A percentile compares a stretch with the other conserved stretches of the same genome.
These are phyloP conservation scores for Malurus elegans DNA, from an alignment of 2,113 vertebrate species.

Conservation along the genomic window DNA sequence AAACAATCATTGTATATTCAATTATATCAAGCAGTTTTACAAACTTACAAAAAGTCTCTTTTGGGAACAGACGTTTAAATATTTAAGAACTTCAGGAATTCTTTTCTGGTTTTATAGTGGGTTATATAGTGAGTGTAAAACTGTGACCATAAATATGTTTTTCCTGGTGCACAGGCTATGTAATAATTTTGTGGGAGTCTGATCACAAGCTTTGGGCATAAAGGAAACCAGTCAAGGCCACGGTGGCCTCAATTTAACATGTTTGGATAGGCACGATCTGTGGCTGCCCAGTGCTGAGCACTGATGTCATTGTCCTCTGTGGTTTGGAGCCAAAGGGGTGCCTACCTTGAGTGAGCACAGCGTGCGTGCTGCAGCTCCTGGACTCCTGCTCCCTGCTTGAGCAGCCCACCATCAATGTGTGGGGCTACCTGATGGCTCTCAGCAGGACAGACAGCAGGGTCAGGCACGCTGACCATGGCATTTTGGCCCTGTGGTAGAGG, in stretches of 20 bases:
- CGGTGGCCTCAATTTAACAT: not conserved
- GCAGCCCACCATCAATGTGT: not conserved
- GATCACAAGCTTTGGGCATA: not conserved
- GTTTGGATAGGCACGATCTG: not conserved
- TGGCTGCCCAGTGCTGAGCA: not conserved
- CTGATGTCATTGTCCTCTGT: not conserved
- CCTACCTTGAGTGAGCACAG: rapidly evolving
- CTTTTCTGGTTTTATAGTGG: not conserved
- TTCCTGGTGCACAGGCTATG: not conserved
- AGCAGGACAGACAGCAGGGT: not conserved
- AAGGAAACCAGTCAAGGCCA: not conserved
- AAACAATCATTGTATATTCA: not conserved
- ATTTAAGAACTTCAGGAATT: not conserved
- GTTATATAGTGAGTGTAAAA: not conserved
- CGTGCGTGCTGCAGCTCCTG: rapidly evolving
- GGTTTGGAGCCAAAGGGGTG: not conserved
- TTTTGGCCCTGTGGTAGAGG: not conserved
- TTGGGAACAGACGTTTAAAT: not conserved
- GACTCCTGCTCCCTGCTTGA: rapidly evolving
- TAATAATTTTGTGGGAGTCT: slow-evolving; percentile 30
- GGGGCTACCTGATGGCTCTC: rapidly evolving
- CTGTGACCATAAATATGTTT: not conserved
- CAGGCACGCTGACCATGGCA: rapidly evolving
- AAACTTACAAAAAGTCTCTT: not conserved
- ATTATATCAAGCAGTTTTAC: not conserved